These are phyloP conservation scores for Temnothorax curvispinosus DNA, from an alignment of 1,140 invertebrate species.

Conservation along the genomic window DNA sequence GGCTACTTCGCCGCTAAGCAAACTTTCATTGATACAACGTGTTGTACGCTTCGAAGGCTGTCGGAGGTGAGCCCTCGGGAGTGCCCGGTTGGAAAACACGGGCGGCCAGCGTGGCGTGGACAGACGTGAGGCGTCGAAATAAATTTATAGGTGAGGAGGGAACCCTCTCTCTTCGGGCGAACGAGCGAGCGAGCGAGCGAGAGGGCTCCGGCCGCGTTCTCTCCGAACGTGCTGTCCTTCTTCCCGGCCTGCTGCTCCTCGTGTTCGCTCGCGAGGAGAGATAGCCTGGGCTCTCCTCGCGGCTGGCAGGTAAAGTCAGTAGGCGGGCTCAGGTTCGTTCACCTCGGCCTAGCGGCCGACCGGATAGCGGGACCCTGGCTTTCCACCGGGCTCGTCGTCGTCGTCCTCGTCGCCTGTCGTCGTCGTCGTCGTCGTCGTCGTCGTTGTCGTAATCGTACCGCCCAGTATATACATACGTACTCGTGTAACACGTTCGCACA, in stretches of 20 bases:
- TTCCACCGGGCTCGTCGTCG: slow-evolving; percentile 59
- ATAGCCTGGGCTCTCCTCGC: slow-evolving; percentile 67
- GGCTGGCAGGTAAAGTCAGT: slow-evolving; percentile 83
- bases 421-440: not conserved
- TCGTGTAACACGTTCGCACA: not conserved
- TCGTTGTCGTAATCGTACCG: not conserved
- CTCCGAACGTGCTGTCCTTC: slow-evolving; percentile 19
- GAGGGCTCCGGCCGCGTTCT: slow-evolving; percentile 17
- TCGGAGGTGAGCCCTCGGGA: not conserved
- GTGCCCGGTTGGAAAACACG: not conserved
- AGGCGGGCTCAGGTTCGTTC: slow-evolving; percentile 83
- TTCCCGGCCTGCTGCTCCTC: slow-evolving; percentile 25
- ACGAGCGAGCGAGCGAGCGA: slow-evolving; percentile 18
- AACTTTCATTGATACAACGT: not conserved
- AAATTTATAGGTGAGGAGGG: slow-evolving; percentile 58
- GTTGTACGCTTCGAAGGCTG: not conserved
- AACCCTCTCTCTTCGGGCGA: not conserved
- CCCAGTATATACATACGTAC: not conserved
- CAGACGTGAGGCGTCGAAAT: slow-evolving; percentile 39
- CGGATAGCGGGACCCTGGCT: slow-evolving; percentile 84
- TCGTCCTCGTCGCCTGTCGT: not conserved
- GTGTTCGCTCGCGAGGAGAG: slow-evolving; percentile 50
- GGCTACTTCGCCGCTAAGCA: not conserved
- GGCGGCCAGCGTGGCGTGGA: not conserved
- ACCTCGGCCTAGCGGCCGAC: slow-evolving; percentile 84